These are phyloP conservation scores for Kryptolebias ocellatus DNA, from an alignment of 2,797 vertebrate species.

Conservation along the genomic window DNA sequence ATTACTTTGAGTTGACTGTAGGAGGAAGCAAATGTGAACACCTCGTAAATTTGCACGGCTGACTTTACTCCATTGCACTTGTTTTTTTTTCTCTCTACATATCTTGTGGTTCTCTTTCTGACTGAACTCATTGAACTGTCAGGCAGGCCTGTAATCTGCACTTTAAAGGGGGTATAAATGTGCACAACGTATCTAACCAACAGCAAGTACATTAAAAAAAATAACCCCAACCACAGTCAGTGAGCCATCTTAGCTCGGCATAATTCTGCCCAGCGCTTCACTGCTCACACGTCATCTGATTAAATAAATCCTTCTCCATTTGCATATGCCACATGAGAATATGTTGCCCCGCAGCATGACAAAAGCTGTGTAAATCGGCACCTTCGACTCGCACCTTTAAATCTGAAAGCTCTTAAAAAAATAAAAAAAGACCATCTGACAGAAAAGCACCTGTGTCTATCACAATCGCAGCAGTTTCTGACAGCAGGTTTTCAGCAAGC, in stretches of 20 bases:
- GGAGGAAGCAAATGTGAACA: neutral
- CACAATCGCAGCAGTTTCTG: neutral
- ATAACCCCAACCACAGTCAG: conserved; percentile 6
- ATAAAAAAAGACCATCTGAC: conserved; percentile 21
- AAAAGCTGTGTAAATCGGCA: conserved; percentile 26
- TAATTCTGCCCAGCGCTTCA: conserved; percentile 5
- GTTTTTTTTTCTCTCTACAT: neutral
- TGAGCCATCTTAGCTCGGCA: neutral
- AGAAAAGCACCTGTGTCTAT: conserved; percentile 21
- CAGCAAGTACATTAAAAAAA: conserved; percentile 2
- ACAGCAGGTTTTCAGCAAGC: neutral
- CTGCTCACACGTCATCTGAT: conserved; percentile 22
- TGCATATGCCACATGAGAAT: conserved; percentile 39
- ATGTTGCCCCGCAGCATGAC: conserved; percentile 12
- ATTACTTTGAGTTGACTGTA: conserved; percentile 1
- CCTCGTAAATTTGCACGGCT: neutral
- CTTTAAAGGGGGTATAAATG: neutral
- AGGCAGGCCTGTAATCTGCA: no score
- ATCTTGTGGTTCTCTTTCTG: neutral
- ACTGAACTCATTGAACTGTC: neutral
- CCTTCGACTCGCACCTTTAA: conserved; percentile 2
- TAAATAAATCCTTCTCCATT: conserved; percentile 55
- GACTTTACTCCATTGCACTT: neutral
- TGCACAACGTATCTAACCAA: conserved; percentile 14
- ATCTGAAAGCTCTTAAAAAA: neutral